A percentile compares a stretch with the other conserved stretches of the same genome.
Conservation (phyloP, 37 sponge, comb jelly and placozoan species). For the Diacarnus erythraeanus region DNA sequence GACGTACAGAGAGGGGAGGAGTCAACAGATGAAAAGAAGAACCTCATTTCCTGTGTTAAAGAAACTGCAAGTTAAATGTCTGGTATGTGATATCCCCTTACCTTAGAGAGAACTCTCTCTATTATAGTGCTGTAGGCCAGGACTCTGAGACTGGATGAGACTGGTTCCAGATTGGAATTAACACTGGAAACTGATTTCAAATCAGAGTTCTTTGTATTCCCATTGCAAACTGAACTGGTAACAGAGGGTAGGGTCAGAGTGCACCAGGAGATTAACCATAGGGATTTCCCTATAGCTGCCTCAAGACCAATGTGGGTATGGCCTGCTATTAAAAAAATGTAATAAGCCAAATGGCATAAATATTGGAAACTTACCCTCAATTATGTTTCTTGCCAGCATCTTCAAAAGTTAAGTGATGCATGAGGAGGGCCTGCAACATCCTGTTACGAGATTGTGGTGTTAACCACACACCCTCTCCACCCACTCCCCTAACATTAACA, state of each 20-base stretch:
- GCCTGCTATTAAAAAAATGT: constrained; percentile 20
- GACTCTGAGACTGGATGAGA: background rate
- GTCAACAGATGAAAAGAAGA: background rate
- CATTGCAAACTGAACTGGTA: background rate
- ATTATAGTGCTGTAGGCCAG: constrained; percentile 14
- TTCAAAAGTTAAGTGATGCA: constrained; percentile 20
- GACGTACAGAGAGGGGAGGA: too few species aligned
- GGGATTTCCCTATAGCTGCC: constrained; percentile 23
- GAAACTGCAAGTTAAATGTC: background rate
- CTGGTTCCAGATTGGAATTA: too few species aligned
- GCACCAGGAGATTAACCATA: constrained; percentile 25
- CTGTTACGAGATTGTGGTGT: background rate
- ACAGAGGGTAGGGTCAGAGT: background rate
- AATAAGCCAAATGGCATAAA: too few species aligned
- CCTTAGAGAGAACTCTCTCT: constrained; percentile 27
- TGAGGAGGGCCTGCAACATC: background rate
- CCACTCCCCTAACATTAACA: background rate
- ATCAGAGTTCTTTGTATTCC: background rate
- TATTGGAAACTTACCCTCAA: constrained; percentile 27
- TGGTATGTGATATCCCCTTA: background rate
- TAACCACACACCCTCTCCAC: background rate
- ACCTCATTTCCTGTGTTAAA: constrained; percentile 16
- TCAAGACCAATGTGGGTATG: constrained; percentile 11
- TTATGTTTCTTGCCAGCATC: background rate
- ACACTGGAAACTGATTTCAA: background rate